phyloP scores from a whole-genome alignment of 2,797 vertebrate species.

The Eleutherodactylus coqui region DNA sequence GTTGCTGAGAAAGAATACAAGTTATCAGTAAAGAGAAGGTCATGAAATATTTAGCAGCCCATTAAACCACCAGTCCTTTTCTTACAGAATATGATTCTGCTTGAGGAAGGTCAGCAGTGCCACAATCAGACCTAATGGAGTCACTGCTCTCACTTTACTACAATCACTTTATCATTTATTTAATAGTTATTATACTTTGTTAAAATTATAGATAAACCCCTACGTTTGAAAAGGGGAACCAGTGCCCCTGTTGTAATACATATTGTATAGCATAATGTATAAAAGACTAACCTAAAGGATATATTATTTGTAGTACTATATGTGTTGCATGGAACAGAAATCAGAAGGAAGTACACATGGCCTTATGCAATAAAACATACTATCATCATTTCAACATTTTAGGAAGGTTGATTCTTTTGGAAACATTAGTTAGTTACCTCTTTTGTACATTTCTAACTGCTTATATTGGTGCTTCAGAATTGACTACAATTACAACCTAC shows the following conservation, averaged over 20 bases:
- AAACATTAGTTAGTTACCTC: slow-evolving; percentile 1
- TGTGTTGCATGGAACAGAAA: not conserved
- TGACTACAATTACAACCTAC: not conserved
- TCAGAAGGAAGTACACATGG: not conserved
- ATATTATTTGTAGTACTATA: not conserved
- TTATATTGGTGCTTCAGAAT: slow-evolving; percentile 42
- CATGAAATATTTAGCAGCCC: not conserved
- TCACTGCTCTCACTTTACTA: not conserved
- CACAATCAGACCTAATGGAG: not conserved
- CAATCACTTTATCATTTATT: not conserved
- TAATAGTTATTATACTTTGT: not conserved
- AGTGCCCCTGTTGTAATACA: not conserved
- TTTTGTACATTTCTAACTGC: slow-evolving; percentile 1
- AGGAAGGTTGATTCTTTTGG: not conserved
- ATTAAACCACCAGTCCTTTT: not conserved
- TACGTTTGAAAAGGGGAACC: not conserved
- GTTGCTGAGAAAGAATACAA: not conserved
- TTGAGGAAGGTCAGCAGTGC: not conserved
- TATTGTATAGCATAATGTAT: not conserved
- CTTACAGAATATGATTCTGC: not conserved
- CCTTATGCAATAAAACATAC: not conserved
- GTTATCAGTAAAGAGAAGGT: not conserved
- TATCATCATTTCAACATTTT: not conserved
- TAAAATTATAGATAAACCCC: not conserved
- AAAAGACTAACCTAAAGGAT: not conserved